Percentiles rank a stretch among this genome's conserved stretches.
Conservation (phyloP, 2,797 vertebrate genomes). For the Gallinago nigripennis region DNA sequence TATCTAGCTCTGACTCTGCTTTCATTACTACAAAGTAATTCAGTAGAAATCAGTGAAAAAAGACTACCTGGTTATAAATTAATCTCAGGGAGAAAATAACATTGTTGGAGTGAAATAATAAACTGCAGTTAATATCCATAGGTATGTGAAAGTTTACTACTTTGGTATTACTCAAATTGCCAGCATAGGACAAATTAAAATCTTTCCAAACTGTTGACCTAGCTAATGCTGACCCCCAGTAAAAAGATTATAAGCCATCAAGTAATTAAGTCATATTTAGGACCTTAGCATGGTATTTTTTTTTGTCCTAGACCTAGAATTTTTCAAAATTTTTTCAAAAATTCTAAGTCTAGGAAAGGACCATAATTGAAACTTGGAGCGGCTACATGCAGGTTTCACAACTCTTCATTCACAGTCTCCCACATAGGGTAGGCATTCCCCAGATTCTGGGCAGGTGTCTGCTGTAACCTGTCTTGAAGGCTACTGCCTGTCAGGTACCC, state of each 20-base stretch:
- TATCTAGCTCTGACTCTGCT: not conserved
- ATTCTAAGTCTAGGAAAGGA: not conserved
- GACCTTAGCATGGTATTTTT: not conserved
- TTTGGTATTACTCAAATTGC: not conserved
- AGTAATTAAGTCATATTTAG: not conserved
- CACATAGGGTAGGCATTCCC: not conserved
- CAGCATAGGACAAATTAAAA: not conserved
- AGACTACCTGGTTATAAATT: not conserved
- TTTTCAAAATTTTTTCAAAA: not conserved
- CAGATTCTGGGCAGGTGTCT: not conserved
- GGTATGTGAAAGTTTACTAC: not conserved
- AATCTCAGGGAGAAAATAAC: not conserved
- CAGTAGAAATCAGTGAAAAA: not conserved
- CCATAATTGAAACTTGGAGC: not conserved
- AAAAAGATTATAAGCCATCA: not conserved
- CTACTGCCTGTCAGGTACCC: fast-evolving
- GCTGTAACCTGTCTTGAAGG: not conserved
- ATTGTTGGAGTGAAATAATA: not conserved
- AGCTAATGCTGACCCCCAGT: not conserved
- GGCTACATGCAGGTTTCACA: not conserved
- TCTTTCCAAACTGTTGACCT: not conserved
- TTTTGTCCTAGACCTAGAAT: not conserved
- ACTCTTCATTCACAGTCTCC: not conserved
- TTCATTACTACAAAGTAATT: not conserved
- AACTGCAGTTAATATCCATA: not conserved